These are phyloP conservation scores for Lucilia sericata DNA, from an alignment of 1,140 invertebrate species.

Conservation along the genomic window DNA sequence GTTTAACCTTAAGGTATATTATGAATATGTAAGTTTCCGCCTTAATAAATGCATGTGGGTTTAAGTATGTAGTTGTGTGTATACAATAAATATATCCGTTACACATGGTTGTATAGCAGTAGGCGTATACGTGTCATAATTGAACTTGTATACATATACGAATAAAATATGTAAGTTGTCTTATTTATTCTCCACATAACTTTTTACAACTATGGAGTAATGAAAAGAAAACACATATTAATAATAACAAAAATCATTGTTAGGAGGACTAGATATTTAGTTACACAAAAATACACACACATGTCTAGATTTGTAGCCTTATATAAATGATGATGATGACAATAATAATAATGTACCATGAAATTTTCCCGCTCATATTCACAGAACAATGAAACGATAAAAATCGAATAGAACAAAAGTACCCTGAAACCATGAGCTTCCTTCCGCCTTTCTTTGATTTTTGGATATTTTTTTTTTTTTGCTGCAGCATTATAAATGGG, in stretches of 20 bases:
- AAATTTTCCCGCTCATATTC: not conserved
- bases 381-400: not conserved
- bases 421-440: not conserved
- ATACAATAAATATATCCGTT: no score
- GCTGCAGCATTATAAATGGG: not conserved
- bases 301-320: not conserved
- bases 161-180: not conserved
- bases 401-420: not conserved
- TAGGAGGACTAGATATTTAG: not conserved
- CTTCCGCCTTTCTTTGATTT: not conserved
- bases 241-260: not conserved
- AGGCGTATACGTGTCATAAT: constrained; percentile 25
- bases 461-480: not conserved
- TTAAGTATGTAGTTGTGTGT: no score
- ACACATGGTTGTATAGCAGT: not conserved
- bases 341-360: not conserved
- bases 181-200: not conserved
- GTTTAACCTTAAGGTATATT: no score
- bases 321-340: not conserved
- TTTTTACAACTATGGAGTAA: not conserved
- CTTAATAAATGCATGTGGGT: no score
- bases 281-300: not conserved
- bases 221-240: not conserved
- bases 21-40: no score
- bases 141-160: not conserved